Percentiles rank a stretch among this genome's conserved stretches.
These are phyloP conservation scores for Anoplopoma fimbria DNA, from an alignment of 2,113 vertebrate genomes.

Conservation along the genomic window DNA sequence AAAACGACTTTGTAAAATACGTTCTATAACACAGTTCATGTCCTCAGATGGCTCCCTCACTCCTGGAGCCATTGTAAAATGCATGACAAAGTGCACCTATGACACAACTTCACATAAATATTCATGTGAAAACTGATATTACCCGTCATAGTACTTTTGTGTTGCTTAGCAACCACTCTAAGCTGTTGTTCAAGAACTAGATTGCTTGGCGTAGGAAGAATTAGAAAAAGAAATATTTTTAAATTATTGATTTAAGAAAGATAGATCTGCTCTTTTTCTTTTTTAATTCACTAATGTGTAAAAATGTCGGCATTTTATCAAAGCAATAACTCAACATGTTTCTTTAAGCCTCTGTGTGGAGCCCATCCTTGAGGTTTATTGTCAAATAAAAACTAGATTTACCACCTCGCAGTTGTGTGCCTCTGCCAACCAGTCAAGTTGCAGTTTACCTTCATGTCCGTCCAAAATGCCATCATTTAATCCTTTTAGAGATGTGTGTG, in stretches of 20 bases:
- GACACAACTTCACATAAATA: conserved; percentile 51
- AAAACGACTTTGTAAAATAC: conserved; percentile 17
- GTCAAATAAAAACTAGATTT: not conserved
- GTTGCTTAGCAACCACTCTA: conserved; percentile 64
- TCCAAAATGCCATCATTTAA: not conserved
- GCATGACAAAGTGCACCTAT: conserved; percentile 6
- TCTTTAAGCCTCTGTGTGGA: not conserved
- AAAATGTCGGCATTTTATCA: not conserved
- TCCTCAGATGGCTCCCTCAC: conserved; percentile 30
- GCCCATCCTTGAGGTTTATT: not conserved
- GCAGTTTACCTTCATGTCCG: no score
- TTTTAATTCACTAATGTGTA: not conserved
- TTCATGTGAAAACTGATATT: conserved; percentile 45
- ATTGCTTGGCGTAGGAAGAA: not conserved
- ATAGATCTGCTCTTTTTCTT: not conserved
- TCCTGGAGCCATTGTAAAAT: conserved; percentile 22
- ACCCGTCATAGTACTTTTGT: conserved; percentile 13
- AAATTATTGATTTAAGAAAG: conserved; percentile 15
- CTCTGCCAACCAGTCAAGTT: not conserved
- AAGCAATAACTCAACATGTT: not conserved
- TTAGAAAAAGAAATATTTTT: not conserved
- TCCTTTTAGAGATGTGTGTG: not conserved
- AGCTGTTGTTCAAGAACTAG: not conserved
- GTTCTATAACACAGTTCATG: conserved; percentile 2
- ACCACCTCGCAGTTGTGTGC: not conserved